Evolutionary conservation across 2,113 vertebrate genomes (phyloP).

Genomic region (Tragelaphus imberbis): DNA sequence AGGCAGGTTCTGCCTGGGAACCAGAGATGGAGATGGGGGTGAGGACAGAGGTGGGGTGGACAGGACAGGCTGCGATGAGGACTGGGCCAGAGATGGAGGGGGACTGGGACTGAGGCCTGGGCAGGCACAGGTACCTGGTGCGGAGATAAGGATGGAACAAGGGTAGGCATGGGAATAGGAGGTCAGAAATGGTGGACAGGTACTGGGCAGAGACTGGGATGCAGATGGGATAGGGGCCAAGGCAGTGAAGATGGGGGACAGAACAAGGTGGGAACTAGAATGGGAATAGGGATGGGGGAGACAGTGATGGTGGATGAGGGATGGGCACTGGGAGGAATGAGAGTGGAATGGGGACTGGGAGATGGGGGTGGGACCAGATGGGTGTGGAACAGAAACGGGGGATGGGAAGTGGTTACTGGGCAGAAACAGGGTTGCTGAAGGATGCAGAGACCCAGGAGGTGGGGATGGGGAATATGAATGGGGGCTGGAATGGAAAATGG

Average conservation of each 20-base stretch:
- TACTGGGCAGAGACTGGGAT: background rate
- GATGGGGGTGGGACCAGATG: background rate
- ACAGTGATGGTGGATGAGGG: background rate
- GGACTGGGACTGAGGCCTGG: background rate
- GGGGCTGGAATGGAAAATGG: background rate
- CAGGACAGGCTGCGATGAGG: background rate
- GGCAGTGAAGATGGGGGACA: background rate
- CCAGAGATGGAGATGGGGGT: background rate
- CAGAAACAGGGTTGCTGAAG: background rate
- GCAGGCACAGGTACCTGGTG: background rate
- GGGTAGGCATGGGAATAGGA: background rate
- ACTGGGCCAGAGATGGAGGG: background rate
- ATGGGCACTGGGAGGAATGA: background rate
- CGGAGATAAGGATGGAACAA: background rate
- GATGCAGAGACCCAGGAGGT: background rate
- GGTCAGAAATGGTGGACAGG: background rate
- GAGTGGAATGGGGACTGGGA: background rate
- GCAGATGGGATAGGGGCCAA: background rate
- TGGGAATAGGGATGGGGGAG: background rate
- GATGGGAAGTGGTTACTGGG: background rate
- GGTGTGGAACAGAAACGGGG: background rate
- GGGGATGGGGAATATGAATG: no score
- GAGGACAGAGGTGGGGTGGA: background rate
- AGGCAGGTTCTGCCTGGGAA: conserved; percentile 1
- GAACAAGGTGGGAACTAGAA: background rate